Evolutionary conservation across 2,888 invertebrate genomes (phyloP).

Genomic region (Hipparchia semele): DNA sequence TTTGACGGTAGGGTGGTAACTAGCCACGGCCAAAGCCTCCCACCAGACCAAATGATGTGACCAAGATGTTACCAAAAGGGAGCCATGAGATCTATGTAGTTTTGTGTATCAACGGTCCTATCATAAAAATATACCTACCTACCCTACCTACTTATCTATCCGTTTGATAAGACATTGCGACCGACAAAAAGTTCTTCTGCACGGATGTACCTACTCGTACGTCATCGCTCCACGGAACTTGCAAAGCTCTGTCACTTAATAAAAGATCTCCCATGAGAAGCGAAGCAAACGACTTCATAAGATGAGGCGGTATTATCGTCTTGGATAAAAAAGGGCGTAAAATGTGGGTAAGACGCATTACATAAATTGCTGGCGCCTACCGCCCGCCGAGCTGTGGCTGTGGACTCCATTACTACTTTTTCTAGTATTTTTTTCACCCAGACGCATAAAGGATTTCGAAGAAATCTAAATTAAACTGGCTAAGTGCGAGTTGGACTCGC

Average conservation of each 20-base stretch:
- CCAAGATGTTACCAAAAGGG: too few species aligned
- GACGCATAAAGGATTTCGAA: not conserved
- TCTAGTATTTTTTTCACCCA: not conserved
- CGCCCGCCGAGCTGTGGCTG: slow-evolving; percentile 65
- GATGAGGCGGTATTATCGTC: slow-evolving; percentile 72
- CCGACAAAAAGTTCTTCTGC: slow-evolving; percentile 27
- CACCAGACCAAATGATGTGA: too few species aligned
- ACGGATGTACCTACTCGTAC: not conserved
- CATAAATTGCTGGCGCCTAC: slow-evolving; percentile 75
- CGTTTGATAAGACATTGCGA: slow-evolving; percentile 45
- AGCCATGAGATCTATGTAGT: not conserved
- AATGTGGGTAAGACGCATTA: slow-evolving; percentile 71
- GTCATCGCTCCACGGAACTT: slow-evolving; percentile 54
- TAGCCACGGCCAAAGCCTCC: too few species aligned
- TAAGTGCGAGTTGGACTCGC: too few species aligned
- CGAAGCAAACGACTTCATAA: slow-evolving; percentile 75
- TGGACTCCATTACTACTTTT: slow-evolving; percentile 1
- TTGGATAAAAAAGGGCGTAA: slow-evolving; percentile 71
- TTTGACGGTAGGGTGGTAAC: too few species aligned
- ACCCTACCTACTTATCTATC: slow-evolving; percentile 4
- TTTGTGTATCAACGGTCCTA: slow-evolving; percentile 26
- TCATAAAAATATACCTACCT: slow-evolving; percentile 41
- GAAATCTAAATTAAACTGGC: not conserved
- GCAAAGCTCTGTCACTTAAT: slow-evolving; percentile 73
- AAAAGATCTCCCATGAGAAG: slow-evolving; percentile 70